Evolutionary conservation across 2,797 vertebrate species (phyloP).

Genomic region (Onychomys arenicola): DNA sequence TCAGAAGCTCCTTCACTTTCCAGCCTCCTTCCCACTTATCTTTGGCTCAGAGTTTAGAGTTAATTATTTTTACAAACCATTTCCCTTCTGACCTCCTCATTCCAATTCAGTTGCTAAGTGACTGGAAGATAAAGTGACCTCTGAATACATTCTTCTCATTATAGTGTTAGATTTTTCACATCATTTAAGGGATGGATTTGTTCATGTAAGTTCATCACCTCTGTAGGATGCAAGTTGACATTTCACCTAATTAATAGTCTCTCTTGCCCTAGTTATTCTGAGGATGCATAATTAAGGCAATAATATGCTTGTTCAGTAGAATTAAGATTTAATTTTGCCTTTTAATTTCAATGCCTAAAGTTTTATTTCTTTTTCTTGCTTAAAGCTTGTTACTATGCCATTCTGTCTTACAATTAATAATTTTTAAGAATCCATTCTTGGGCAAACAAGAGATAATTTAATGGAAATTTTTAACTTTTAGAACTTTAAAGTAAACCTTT

Average conservation of each 20-base stretch:
- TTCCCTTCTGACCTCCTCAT: conserved; percentile 68
- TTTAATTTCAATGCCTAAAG: conserved; percentile 57
- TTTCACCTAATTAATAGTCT: conserved; percentile 71
- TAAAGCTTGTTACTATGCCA: not conserved
- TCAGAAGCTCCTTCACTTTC: not conserved
- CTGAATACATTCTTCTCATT: conserved; percentile 75
- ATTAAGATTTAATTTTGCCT: conserved; percentile 68
- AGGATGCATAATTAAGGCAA: conserved; percentile 67
- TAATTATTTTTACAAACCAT: conserved; percentile 77
- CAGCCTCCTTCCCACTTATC: conserved; percentile 13
- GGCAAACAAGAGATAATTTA: conserved; percentile 38
- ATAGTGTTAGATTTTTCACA: conserved; percentile 68
- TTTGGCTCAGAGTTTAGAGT: conserved; percentile 52
- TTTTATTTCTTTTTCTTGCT: conserved; percentile 48
- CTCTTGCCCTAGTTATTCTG: conserved; percentile 37
- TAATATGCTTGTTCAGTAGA: conserved; percentile 48
- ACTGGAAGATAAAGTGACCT: conserved; percentile 73
- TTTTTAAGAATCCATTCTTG: conserved; percentile 28
- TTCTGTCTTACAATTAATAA: conserved; percentile 38
- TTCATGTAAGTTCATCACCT: conserved; percentile 71
- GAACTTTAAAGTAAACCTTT: not conserved
- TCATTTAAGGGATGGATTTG: conserved; percentile 64
- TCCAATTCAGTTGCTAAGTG: conserved; percentile 70
- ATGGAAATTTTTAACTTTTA: conserved; percentile 9
- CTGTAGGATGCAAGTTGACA: conserved; percentile 64